phyloP scores from a whole-genome alignment of 2,113 vertebrate genomes.

The Zosterops pallidus region DNA sequence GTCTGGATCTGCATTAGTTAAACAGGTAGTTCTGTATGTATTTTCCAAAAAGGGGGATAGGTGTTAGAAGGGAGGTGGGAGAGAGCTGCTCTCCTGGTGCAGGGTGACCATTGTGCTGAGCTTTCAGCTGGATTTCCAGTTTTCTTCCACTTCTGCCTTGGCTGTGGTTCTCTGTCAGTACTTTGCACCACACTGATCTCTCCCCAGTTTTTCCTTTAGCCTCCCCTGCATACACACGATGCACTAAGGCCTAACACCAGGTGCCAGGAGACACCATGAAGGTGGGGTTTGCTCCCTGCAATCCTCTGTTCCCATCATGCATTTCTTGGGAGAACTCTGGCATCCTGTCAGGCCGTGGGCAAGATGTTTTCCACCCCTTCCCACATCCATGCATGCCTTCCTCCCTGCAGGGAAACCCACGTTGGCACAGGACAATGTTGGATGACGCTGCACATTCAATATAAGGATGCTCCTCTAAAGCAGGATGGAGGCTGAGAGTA shows the following conservation, averaged over 20 bases:
- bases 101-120: background rate
- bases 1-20: background rate
- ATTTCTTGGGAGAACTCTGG: background rate
- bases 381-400: background rate
- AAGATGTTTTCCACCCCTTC: background rate
- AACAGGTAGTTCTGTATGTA: background rate
- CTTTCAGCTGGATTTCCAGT: background rate
- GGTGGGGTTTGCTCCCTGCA: background rate
- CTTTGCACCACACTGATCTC: background rate
- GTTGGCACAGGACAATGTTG: accelerated
- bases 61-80: background rate
- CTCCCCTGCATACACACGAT: accelerated
- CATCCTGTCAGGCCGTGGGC: accelerated
- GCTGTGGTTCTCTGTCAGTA: background rate
- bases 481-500: background rate
- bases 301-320: background rate
- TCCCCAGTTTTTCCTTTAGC: background rate
- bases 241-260: accelerated
- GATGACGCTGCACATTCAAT: background rate
- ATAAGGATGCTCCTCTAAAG: background rate
- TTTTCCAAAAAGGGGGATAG: background rate
- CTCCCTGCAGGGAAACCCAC: accelerated
- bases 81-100: background rate
- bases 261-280: accelerated
- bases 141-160: background rate